Conservation (phyloP, 2,113 vertebrate species). For the Platysternon megacephalum region DNA sequence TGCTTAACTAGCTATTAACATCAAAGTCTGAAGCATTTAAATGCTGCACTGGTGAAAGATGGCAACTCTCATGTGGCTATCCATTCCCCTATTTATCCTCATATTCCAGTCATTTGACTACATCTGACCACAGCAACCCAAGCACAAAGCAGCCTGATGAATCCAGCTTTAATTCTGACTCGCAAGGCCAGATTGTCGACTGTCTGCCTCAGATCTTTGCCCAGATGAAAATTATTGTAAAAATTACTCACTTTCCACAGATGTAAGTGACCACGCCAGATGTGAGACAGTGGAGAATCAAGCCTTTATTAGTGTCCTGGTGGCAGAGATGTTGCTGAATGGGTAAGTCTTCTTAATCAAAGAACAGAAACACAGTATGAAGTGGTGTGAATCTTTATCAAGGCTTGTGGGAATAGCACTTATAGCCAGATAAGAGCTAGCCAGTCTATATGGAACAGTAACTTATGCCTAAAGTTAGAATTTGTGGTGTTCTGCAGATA, state of each 20-base stretch:
- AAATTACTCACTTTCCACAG: background rate
- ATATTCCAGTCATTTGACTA: background rate
- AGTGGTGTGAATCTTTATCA: background rate
- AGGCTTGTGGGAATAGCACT: background rate
- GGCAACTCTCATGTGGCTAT: background rate
- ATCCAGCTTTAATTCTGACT: background rate
- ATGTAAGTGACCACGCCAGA: background rate
- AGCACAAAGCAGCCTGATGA: background rate
- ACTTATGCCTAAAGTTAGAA: background rate
- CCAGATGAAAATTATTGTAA: background rate
- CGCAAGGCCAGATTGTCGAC: background rate
- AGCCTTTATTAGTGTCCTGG: background rate
- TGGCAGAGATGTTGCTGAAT: background rate
- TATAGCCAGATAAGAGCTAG: background rate
- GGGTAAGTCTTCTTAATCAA: background rate
- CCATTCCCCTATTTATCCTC: background rate
- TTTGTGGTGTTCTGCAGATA: background rate
- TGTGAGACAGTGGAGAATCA: background rate
- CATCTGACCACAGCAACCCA: background rate
- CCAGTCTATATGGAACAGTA: background rate
- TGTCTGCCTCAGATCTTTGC: background rate
- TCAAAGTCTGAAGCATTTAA: constrained; percentile 25
- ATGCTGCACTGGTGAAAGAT: background rate
- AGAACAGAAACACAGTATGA: background rate
- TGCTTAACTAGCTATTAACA: constrained; percentile 12